phyloP scores from a whole-genome alignment of 2,797 vertebrate genomes.

The Pterois miles region DNA sequence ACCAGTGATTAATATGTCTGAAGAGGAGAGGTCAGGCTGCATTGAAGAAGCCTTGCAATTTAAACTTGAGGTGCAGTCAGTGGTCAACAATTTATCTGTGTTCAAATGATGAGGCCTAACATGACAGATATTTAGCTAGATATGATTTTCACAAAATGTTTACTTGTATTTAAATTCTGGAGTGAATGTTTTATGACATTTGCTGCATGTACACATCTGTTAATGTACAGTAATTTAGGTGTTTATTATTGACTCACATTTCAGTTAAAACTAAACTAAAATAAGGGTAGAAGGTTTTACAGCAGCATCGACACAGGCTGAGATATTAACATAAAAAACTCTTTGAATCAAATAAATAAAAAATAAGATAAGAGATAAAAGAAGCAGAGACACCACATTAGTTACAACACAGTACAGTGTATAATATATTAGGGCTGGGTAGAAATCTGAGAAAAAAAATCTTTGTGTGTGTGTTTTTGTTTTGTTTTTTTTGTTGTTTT shows the following conservation, averaged over 20 bases:
- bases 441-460: too few relatives aligned
- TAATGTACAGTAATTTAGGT: neutral
- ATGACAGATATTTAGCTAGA: neutral
- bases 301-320: neutral
- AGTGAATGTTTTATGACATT: neutral
- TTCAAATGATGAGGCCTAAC: neutral
- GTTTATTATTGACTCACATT: neutral
- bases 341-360: neutral
- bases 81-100: neutral
- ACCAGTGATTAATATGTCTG: slow-evolving; percentile 75
- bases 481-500: too few relatives aligned
- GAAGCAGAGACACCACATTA: neutral
- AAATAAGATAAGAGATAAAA: neutral
- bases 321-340: neutral
- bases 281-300: neutral
- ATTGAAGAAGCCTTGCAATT: neutral
- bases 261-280: neutral
- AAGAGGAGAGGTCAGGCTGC: slow-evolving; percentile 20
- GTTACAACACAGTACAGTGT: neutral
- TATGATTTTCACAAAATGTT: neutral
- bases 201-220: neutral
- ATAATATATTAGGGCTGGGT: neutral
- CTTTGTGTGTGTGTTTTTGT: too few relatives aligned
- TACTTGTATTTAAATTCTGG: neutral
- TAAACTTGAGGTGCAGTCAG: neutral